These are phyloP conservation scores for Campylomormyrus numenius DNA, from an alignment of 2,113 vertebrate species.

Conservation along the genomic window DNA sequence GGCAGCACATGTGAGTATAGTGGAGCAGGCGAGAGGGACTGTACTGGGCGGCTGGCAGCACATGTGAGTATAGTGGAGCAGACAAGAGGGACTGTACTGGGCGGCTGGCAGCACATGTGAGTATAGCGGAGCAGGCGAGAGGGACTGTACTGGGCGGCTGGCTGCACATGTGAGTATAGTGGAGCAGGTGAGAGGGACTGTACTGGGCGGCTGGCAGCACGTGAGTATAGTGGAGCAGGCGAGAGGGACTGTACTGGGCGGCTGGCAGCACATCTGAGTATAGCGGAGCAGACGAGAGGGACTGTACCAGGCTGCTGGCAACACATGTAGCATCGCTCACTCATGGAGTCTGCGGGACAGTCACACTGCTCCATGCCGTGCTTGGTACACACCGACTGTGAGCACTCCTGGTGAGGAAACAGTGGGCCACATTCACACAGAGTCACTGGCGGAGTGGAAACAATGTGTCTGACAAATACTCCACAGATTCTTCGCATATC, in stretches of 20 bases:
- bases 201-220: constrained; percentile 49
- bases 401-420: constrained; percentile 49
- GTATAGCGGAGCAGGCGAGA: neutral
- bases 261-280: neutral
- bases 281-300: neutral
- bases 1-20: constrained; percentile 57
- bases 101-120: constrained; percentile 57
- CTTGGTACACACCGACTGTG: constrained; percentile 49
- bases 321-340: constrained; percentile 62
- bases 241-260: neutral
- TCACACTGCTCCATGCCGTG: constrained; percentile 59
- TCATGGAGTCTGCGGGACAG: constrained; percentile 49
- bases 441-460: neutral
- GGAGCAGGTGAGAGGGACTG: neutral
- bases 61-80: too few species aligned
- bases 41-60: constrained; percentile 4
- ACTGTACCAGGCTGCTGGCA: constrained; percentile 63
- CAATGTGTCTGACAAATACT: neutral
- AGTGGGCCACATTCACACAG: neutral
- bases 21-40: neutral
- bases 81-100: neutral
- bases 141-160: too few species aligned
- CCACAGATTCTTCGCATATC: neutral
- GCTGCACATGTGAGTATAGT: constrained; percentile 56
- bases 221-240: constrained; percentile 14